Conservation (phyloP, 2,888 invertebrate species). For the Drosophila mimetica region DNA sequence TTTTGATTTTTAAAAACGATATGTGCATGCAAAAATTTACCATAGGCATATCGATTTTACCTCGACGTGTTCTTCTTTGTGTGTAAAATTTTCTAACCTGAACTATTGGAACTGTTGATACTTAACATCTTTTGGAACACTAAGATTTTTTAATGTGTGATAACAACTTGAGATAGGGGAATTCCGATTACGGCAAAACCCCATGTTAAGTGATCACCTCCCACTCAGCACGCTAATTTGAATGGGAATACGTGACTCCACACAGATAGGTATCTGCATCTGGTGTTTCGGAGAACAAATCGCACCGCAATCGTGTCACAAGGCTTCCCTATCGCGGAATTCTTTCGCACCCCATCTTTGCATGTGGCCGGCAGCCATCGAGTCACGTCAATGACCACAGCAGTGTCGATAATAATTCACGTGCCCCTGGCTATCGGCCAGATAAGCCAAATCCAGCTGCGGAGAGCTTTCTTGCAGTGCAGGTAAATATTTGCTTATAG, state of each 20-base stretch:
- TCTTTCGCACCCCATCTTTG: conserved; percentile 21
- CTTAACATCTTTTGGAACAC: neutral
- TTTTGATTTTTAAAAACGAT: too few relatives aligned
- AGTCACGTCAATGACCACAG: conserved; percentile 33
- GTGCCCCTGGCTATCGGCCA: conserved; percentile 33
- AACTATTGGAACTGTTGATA: too few relatives aligned
- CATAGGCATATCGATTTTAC: too few relatives aligned
- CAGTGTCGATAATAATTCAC: conserved; percentile 24
- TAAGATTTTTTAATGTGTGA: neutral
- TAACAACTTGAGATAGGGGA: neutral
- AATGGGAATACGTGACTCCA: conserved; percentile 27
- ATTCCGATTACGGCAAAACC: neutral
- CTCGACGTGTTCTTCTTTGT: too few relatives aligned
- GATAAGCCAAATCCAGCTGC: conserved; percentile 54
- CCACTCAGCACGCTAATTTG: conserved; percentile 5
- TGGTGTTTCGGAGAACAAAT: conserved; percentile 20
- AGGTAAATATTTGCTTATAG: conserved; percentile 58
- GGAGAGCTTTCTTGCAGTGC: conserved; percentile 29
- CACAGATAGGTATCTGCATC: conserved; percentile 27
- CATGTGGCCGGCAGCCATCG: conserved; percentile 31
- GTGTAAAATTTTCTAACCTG: too few relatives aligned
- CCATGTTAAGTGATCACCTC: conserved; percentile 4
- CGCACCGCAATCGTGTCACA: conserved; percentile 36
- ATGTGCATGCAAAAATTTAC: too few relatives aligned
- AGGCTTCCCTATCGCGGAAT: conserved; percentile 40